A percentile compares a stretch with the other conserved stretches of the same genome.
phyloP scores from a whole-genome alignment of 2,888 invertebrate species.

The Liopterus haemorrhoidalis region DNA sequence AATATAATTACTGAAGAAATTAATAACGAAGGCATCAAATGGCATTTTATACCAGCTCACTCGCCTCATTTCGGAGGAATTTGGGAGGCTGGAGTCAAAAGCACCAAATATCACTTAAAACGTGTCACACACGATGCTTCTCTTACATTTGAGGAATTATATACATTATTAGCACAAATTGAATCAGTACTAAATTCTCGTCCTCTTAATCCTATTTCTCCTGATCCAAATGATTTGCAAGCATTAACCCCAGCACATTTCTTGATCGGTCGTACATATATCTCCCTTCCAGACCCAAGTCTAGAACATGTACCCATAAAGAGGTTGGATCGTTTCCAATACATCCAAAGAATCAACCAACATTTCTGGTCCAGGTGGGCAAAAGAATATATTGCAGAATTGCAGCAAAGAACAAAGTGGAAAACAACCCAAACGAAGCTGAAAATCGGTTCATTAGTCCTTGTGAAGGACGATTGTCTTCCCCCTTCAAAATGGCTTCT shows the following conservation, averaged over 20 bases:
- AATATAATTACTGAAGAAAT: not conserved
- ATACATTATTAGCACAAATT: constrained; percentile 30
- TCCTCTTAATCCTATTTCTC: constrained; percentile 32
- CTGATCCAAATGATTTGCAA: constrained; percentile 29
- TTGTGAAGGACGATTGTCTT: constrained; percentile 24
- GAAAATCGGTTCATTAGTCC: constrained; percentile 13
- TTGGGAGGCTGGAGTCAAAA: constrained; percentile 29
- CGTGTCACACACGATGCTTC: constrained; percentile 17
- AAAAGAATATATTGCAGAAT: constrained; percentile 29
- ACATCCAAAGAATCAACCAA: constrained; percentile 27
- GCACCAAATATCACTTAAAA: constrained; percentile 26
- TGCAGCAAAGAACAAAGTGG: constrained; percentile 30
- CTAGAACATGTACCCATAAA: constrained; percentile 21
- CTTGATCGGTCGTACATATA: constrained; percentile 29
- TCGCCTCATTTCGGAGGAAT: constrained; percentile 29
- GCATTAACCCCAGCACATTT: constrained; percentile 37
- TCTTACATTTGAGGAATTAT: constrained; percentile 27
- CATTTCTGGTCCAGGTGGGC: constrained; percentile 29
- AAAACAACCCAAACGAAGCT: constrained; percentile 5
- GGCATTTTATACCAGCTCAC: constrained; percentile 27
- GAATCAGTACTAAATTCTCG: constrained; percentile 36
- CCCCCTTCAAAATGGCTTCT: constrained; percentile 24
- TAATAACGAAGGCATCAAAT: constrained; percentile 13
- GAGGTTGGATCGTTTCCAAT: too few species aligned
- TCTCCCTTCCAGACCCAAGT: constrained; percentile 23